A percentile compares a stretch with the other conserved stretches of the same genome.
Evolutionary conservation across 2,113 vertebrate species (phyloP).

Genomic region (Forbesichthys papilliferus): DNA sequence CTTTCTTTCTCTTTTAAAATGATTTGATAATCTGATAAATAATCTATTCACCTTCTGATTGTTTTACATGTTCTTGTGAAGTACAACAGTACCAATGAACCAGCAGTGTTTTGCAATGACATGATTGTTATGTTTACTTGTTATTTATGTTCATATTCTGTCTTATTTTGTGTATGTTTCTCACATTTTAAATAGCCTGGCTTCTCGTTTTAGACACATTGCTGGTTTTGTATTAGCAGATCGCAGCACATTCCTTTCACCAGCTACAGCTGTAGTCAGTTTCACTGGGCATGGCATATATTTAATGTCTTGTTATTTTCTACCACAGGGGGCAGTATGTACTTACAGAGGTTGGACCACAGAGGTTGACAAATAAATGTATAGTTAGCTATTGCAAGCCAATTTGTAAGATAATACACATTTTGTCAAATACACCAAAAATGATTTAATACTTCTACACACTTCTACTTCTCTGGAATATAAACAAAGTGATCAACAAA

Average conservation of each 20-base stretch:
- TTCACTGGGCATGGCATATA: conserved; percentile 32
- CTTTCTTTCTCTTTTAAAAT: conserved; percentile 39
- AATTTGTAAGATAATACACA: no score
- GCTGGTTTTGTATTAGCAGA: conserved; percentile 43
- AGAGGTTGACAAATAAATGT: neutral
- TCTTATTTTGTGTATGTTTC: conserved; percentile 46
- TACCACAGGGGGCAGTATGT: conserved; percentile 60
- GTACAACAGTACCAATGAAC: conserved; percentile 22
- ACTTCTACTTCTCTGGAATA: no score
- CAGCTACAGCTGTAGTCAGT: conserved; percentile 24
- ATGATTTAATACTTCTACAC: no score
- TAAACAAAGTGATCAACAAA: no score
- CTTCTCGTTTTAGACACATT: conserved; percentile 37
- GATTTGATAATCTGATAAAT: conserved; percentile 28
- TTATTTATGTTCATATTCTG: conserved; percentile 47
- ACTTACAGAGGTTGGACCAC: conserved; percentile 13
- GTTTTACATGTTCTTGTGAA: conserved; percentile 33
- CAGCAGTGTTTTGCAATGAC: conserved; percentile 27
- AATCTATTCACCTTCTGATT: conserved; percentile 32
- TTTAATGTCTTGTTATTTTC: conserved; percentile 52
- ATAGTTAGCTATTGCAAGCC: no score
- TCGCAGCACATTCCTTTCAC: conserved; percentile 37
- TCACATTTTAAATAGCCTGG: conserved; percentile 46
- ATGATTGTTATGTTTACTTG: conserved; percentile 32
- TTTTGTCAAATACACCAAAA: no score